Base-by-base conservation (phyloP, 92 coral and sea anemone species). In the Palythoa heliodiscus region DNA sequence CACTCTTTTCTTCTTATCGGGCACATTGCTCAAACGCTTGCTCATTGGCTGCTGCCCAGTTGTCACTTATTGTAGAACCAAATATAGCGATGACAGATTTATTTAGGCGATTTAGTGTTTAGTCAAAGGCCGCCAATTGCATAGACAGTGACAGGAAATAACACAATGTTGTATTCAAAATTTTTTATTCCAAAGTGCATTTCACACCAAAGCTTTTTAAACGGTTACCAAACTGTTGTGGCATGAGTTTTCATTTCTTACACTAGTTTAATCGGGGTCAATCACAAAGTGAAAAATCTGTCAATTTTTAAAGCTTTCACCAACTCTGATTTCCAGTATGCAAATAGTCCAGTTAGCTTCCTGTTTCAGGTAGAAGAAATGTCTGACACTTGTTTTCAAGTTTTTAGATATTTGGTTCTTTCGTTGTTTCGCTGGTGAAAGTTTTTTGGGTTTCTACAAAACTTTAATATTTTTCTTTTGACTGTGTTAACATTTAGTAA, bases 1-100 rank as follows among this genome's bases (percentile, higher is more conserved):
- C 84, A 80, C 84, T 80, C 74, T 24, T 80, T 80, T 67, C 75
- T 80, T 80, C 74, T 80, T 80, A 80, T 80, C 84, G 55, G 73
- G 47, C 58, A 60, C 84, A 64, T 80, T 80, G 84, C 84, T 64
- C 15, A 63, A 80, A 64, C 84, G 43, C 74, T 66, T 80, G 66
- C 57, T 80, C 73, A 80, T 80, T 80, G 84, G 84, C 63, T 80
- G 54, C 47, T 14, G 22, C 84, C 20, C 48, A 50, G 57, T 64
- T 80, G 54, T 80, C 70, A 54, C 58, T 80, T 64, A 80, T 80
- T 66, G 84, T 80, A 63, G 75, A 52, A 55, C 70, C 84, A 80
- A 80, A 80, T 80, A 80, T 80, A 80, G 70, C 84, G 72, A 64
- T 80, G 84, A 80, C 66, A 80, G 74, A 73, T 47, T 80, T 80